phyloP scores from a whole-genome alignment of 2,797 vertebrate genomes.

The Stomatorhinus walkeri region DNA sequence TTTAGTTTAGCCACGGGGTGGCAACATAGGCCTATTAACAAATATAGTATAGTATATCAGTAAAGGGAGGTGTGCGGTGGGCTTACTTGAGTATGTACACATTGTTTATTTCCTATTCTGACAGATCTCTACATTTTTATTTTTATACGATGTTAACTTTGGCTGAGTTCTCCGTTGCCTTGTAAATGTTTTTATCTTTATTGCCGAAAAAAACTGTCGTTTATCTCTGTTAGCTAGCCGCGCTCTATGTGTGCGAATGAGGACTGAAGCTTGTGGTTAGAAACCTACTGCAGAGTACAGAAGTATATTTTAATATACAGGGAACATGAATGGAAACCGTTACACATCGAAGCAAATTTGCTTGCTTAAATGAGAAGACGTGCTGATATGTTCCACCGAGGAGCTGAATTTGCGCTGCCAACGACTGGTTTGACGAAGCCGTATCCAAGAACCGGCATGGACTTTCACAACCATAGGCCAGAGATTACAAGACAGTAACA shows the following conservation, averaged over 20 bases:
- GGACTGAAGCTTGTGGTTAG: neutral
- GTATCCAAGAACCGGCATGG: neutral
- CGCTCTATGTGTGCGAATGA: neutral
- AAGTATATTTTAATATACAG: slow-evolving; percentile 2
- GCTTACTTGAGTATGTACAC: neutral
- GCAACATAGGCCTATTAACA: neutral
- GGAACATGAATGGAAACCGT: neutral
- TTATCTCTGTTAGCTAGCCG: neutral
- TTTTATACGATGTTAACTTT: neutral
- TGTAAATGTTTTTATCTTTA: neutral
- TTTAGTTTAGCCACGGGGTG: neutral
- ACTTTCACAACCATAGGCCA: neutral
- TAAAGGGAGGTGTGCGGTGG: neutral
- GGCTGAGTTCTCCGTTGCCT: neutral
- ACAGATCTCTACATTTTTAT: neutral
- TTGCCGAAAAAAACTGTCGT: neutral
- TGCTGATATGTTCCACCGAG: neutral
- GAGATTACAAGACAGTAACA: neutral
- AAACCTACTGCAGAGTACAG: neutral
- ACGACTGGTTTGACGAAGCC: neutral
- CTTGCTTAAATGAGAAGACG: neutral
- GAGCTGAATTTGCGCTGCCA: neutral
- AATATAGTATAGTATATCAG: neutral
- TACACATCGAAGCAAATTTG: neutral
- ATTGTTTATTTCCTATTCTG: neutral